Base-by-base conservation (phyloP, 2,797 vertebrate species). In the Amphiprion clarkii region DNA sequence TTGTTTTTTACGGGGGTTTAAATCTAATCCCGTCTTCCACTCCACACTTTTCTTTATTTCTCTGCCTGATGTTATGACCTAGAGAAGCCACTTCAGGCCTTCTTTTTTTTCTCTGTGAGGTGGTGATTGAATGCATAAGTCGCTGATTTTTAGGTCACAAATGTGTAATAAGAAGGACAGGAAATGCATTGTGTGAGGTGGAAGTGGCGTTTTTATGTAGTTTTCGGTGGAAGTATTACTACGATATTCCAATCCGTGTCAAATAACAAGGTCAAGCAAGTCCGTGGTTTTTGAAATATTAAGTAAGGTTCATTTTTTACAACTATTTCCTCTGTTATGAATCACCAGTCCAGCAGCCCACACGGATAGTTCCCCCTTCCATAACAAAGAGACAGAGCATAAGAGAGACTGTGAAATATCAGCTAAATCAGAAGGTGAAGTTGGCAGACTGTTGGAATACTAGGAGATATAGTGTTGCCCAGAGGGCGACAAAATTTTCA, bases 391-490 rank as follows among this genome's bases (percentile, higher is more conserved):
- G 67, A 59, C 60, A 62, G 36, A 29, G 56, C 42, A n/a, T 57
- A 31, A 52, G 25, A 74, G 46, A 66, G 5, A 60, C 33, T 27
- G 51, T 7, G 52, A 69, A 79, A 71, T 76, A 73, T 78, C 56
- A 52, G 58, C 52, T 63, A 54, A 82, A 87, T 81, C 79, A 73
- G 33, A 78, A 73, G 69, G 58, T 74, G 63, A 78, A 73, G 58
- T 82, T 78, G 69, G 61, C 70, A 67, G 76, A 82, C 76, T 81
- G 83, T 85, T 76, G 25, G 82, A 84, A 87, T 69, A 75, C 60
- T 33, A 31, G 33, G 77, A 81, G 78, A 89, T 80, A 76, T 74
- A 79, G 72, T 75, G 72, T 74, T 82, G 68, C 81, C 85, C 75
- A 51, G 61, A 67, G 82, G 83, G 78, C 3, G 36, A 70, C 49